These are phyloP conservation scores for Sinocyclocheilus anshuiensis DNA, from an alignment of 2,113 vertebrate genomes.

Conservation along the genomic window DNA sequence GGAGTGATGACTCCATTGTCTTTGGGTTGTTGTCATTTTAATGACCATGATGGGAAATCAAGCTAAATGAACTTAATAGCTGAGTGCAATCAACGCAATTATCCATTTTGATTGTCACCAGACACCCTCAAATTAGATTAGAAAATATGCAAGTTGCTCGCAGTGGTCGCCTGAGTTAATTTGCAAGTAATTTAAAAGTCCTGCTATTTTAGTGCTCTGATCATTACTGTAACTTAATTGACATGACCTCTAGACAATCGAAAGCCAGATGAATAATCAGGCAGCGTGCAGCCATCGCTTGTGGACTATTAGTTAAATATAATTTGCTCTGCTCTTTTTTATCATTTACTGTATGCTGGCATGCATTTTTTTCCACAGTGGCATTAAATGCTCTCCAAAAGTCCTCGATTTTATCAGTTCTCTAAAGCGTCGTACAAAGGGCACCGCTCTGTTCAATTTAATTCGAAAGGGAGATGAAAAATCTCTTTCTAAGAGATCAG, in stretches of 20 bases:
- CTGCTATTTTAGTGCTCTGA: conserved; percentile 40
- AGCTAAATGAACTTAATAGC: conserved; percentile 54
- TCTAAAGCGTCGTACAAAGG: conserved; percentile 7
- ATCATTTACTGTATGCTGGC: background rate
- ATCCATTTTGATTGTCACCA: conserved; percentile 57
- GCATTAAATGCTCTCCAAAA: conserved; percentile 32
- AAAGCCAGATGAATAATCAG: conserved; percentile 45
- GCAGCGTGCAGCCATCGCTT: conserved; percentile 22
- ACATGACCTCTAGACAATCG: background rate
- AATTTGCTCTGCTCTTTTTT: conserved; percentile 36
- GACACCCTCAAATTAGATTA: conserved; percentile 55
- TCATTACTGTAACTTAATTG: conserved; percentile 42
- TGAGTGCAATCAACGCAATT: conserved; percentile 54
- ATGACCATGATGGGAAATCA: conserved; percentile 54
- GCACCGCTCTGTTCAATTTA: conserved; percentile 1
- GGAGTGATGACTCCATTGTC: conserved; percentile 35
- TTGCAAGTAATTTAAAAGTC: conserved; percentile 49
- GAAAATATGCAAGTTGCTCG: conserved; percentile 52
- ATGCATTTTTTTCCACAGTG: background rate
- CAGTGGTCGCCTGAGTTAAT: conserved; percentile 50
- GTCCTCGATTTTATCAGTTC: conserved; percentile 33
- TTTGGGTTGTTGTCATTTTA: conserved; percentile 45
- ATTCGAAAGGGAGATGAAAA: conserved; percentile 26
- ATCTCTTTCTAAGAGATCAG: conserved; percentile 24
- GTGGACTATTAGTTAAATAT: conserved; percentile 45